Evolutionary conservation across 1,140 invertebrate species (phyloP).

Genomic region (Caenorhabditis elegans): WBcel235 BX284604.4:7919001-7919500

Average conservation of each 20-base stretch:
- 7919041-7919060: constrained; percentile 51
- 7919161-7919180: constrained; percentile 7
- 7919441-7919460: neutral
- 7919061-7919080: constrained; percentile 45
- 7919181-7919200: constrained; percentile 40
- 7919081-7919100: constrained; percentile 35
- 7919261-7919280: constrained; percentile 14
- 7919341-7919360: neutral
- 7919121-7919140: constrained; percentile 27
- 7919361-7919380: constrained; percentile 36
- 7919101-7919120: constrained; percentile 40
- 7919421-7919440: neutral
- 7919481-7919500: constrained; percentile 33
- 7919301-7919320: constrained; percentile 29
- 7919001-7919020: constrained; percentile 37
- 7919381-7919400: constrained; percentile 8
- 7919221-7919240: constrained; percentile 24
- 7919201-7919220: constrained; percentile 27
- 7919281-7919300: neutral
- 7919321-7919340: no score
- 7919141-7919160: constrained; percentile 24
- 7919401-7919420: constrained; percentile 21
- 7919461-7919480: constrained; percentile 30
- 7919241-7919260: neutral
- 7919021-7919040: constrained; percentile 38